Conservation (phyloP, 92 coral and sea anemone genomes). For the Meandrina meandrites region DNA sequence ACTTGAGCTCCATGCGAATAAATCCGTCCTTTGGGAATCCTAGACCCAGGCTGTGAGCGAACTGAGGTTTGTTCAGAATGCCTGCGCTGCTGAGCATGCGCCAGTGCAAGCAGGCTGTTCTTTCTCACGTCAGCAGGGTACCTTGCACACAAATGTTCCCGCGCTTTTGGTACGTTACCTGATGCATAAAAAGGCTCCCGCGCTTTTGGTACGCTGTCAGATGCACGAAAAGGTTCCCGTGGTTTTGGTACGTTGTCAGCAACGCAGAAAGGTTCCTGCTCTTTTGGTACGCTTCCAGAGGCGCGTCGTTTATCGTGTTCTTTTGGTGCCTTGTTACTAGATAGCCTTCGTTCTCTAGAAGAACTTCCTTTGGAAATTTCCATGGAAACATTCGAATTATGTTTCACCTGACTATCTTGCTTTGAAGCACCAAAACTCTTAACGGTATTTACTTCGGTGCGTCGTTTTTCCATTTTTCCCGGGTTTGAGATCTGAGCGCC, state of each 20-base stretch:
- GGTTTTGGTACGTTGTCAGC: too few species aligned
- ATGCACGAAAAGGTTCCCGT: not conserved
- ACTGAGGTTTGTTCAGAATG: constrained; percentile 24
- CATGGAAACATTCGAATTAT: not conserved
- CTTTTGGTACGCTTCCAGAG: not conserved
- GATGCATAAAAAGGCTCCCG: not conserved
- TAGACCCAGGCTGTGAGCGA: not conserved
- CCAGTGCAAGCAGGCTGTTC: not conserved
- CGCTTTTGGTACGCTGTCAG: constrained; percentile 1
- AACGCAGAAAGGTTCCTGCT: not conserved
- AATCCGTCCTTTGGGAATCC: constrained; percentile 7
- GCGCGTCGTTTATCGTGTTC: not conserved
- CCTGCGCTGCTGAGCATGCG: constrained; percentile 27
- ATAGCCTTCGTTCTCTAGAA: not conserved
- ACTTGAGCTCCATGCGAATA: not conserved
- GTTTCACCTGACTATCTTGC: not conserved
- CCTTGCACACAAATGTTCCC: constrained; percentile 2
- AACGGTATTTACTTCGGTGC: not conserved
- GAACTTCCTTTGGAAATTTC: not conserved
- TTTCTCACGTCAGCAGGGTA: constrained; percentile 1
- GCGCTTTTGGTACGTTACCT: not conserved
- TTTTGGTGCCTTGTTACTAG: not conserved
- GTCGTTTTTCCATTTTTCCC: not conserved
- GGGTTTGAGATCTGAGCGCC: constrained; percentile 3
- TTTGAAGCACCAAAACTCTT: not conserved